Evolutionary conservation across 2,113 vertebrate genomes (phyloP).

Genomic region (Pollimyrus isidori): DNA sequence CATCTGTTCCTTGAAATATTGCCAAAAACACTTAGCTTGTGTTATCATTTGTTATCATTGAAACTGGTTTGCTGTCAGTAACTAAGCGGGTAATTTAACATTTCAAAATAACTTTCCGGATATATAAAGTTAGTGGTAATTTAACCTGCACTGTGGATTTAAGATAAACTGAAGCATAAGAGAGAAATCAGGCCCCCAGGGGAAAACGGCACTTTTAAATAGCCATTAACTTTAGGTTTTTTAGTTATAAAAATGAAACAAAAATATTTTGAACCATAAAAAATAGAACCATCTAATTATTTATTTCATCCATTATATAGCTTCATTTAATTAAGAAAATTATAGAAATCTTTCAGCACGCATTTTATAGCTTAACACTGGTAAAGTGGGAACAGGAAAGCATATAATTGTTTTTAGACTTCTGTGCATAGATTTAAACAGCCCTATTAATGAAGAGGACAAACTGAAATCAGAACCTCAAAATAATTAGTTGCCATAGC

Average conservation of each 20-base stretch:
- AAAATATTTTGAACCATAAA: conserved; percentile 35
- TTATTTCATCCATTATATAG: conserved; percentile 30
- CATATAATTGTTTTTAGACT: conserved; percentile 24
- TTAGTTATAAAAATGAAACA: conserved; percentile 22
- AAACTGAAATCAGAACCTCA: not conserved
- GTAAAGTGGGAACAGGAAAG: conserved; percentile 19
- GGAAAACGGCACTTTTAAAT: not conserved
- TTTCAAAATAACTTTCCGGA: not conserved
- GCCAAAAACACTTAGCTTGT: not conserved
- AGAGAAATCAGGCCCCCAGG: not conserved
- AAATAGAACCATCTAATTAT: conserved; percentile 45
- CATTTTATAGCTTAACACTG: conserved; percentile 26
- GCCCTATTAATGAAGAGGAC: conserved; percentile 20
- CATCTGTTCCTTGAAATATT: not conserved
- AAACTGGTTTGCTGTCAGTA: not conserved
- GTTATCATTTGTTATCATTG: not conserved
- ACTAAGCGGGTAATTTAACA: not conserved
- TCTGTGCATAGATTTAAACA: conserved; percentile 40
- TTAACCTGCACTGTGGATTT: not conserved
- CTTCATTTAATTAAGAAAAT: conserved; percentile 21
- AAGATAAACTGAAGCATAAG: not conserved
- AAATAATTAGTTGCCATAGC: conserved; percentile 16
- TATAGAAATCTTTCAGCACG: conserved; percentile 35
- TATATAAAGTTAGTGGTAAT: not conserved
- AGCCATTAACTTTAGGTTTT: not conserved